Percentiles rank a stretch among this genome's conserved stretches.
These are phyloP conservation scores for Typhlichthys eigenmanni DNA, from an alignment of 2,797 vertebrate genomes.

Conservation along the genomic window DNA sequence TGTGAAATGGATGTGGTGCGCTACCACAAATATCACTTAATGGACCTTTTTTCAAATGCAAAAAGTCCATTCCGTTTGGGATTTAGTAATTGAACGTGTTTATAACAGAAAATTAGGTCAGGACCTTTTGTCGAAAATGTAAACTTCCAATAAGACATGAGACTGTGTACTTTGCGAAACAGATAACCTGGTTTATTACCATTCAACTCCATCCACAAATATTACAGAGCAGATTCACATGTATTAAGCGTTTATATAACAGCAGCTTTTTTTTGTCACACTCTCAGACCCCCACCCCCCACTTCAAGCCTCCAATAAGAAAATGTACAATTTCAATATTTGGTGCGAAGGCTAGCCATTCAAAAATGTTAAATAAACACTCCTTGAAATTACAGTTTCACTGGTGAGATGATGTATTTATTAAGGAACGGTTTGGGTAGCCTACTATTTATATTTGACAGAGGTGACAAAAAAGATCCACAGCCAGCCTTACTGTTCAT, in stretches of 20 bases:
- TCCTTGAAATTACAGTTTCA: constrained; percentile 60
- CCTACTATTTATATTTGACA: constrained; percentile 43
- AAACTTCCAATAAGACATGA: constrained; percentile 41
- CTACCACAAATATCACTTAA: background rate
- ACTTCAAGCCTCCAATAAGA: constrained; percentile 70
- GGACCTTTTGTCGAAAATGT: constrained; percentile 1
- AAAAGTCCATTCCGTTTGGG: too few relatives aligned
- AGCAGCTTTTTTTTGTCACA: constrained; percentile 76
- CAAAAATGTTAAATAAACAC: constrained; percentile 51
- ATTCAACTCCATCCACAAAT: constrained; percentile 84
- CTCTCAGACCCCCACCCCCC: constrained; percentile 44
- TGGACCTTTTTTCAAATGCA: too few relatives aligned
- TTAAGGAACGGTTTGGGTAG: constrained; percentile 60
- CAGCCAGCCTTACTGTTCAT: constrained; percentile 64
- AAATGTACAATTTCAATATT: constrained; percentile 69
- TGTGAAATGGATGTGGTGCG: constrained; percentile 63
- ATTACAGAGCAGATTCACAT: constrained; percentile 85
- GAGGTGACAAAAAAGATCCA: constrained; percentile 62
- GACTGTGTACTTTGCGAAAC: constrained; percentile 75
- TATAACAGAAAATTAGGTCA: background rate
- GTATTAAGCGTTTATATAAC: constrained; percentile 81
- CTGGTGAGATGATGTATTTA: constrained; percentile 48
- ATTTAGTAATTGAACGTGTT: too few relatives aligned
- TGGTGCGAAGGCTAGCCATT: constrained; percentile 75
- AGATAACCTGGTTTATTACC: constrained; percentile 85